Conservation (phyloP, 23 tunicate genomes). For the Ciona savignyi region DNA sequence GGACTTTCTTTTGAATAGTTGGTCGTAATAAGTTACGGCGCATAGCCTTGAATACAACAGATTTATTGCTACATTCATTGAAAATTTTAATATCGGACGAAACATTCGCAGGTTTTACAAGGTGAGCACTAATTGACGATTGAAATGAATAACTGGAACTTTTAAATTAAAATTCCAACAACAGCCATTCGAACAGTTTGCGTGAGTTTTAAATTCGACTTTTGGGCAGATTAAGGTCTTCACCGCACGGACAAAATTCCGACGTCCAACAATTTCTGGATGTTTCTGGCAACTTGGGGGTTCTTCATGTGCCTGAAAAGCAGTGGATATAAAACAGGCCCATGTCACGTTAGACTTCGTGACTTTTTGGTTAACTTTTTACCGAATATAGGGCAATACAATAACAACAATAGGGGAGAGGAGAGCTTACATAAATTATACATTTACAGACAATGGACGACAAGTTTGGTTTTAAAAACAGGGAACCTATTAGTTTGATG, state of each 20-base stretch:
- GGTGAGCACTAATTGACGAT: not conserved
- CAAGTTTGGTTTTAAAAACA: no score
- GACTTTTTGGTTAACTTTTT: no score
- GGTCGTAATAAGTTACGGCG: no score
- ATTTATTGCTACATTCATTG: not conserved
- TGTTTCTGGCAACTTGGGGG: constrained; percentile 77
- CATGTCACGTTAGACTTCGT: no score
- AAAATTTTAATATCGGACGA: not conserved
- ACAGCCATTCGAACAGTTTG: not conserved
- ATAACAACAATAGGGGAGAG: no score
- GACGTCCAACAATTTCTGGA: constrained; percentile 88
- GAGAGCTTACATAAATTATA: no score
- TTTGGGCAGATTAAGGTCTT: no score
- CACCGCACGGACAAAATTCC: constrained; percentile 89
- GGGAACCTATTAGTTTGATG: no score
- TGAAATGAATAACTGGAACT: not conserved
- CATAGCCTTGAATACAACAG: not conserved
- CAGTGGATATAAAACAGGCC: no score
- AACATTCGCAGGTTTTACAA: not conserved
- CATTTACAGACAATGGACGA: no score
- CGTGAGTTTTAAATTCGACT: not conserved
- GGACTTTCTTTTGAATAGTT: not conserved
- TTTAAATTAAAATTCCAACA: not conserved
- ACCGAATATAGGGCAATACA: no score
- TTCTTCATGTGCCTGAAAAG: constrained; percentile 85